Conservation (phyloP, 2,113 vertebrate genomes). For the Bombycilla garrulus region DNA sequence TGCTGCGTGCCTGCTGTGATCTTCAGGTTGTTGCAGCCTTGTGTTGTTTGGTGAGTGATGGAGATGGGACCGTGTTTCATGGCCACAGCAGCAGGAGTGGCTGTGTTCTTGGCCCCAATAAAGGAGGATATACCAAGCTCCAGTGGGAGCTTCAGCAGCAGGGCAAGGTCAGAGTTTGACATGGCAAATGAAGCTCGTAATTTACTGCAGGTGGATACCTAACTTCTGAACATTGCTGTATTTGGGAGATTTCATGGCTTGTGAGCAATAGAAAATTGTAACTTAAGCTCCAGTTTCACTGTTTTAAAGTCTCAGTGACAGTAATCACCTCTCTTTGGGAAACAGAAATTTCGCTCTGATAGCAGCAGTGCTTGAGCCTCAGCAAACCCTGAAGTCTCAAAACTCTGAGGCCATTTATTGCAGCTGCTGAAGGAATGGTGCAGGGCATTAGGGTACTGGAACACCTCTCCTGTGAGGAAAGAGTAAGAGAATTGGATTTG, state of each 20-base stretch:
- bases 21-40: conserved; percentile 64
- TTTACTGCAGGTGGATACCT: not conserved
- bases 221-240: not conserved
- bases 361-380: not conserved
- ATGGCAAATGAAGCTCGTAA: rapidly evolving
- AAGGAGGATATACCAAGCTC: not conserved
- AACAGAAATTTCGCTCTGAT: not conserved
- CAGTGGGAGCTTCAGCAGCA: not conserved
- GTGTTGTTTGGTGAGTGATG: conserved; percentile 73
- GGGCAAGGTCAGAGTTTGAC: not conserved
- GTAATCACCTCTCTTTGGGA: not conserved
- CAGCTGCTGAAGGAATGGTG: not conserved
- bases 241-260: not conserved
- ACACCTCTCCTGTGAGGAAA: not conserved
- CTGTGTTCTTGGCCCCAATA: not conserved
- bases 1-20: conserved; percentile 80
- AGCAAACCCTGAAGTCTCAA: not conserved
- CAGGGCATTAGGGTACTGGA: not conserved
- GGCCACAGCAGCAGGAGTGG: not conserved
- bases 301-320: not conserved
- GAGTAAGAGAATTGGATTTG: not conserved
- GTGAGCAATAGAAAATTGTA: not conserved
- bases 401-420: not conserved
- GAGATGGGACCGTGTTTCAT: not conserved
- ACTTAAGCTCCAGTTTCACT: not conserved